Percentiles rank a stretch among this genome's conserved stretches.
Conservation (phyloP, 2,797 vertebrate species). For the Takifugu ocellatus region DNA sequence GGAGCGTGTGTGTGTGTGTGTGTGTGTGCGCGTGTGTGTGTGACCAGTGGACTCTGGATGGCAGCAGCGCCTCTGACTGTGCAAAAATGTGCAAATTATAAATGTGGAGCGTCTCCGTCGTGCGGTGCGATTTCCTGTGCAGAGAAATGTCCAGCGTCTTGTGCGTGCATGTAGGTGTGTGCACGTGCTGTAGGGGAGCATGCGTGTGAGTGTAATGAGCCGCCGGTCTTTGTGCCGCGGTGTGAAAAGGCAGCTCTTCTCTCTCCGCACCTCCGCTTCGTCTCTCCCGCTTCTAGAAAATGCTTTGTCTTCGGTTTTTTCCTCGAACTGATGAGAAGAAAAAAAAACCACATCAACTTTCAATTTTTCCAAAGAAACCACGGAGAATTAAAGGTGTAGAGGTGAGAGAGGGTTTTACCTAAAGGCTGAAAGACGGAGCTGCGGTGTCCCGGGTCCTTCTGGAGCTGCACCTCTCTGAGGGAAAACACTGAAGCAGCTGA, state of each 20-base stretch:
- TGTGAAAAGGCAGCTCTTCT: slow-evolving; percentile 30
- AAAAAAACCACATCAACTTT: neutral
- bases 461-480: slow-evolving; percentile 88
- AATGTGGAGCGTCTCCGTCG: slow-evolving; percentile 17
- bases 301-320: slow-evolving; percentile 91
- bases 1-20: too few relatives aligned
- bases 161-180: too few relatives aligned
- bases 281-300: slow-evolving; percentile 78
- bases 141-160: slow-evolving; percentile 20
- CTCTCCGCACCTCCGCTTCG: slow-evolving; percentile 10
- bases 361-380: too few relatives aligned
- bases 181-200: neutral
- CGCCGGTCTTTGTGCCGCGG: slow-evolving; percentile 12
- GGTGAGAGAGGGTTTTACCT: slow-evolving; percentile 65
- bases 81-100: neutral
- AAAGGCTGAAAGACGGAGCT: slow-evolving; percentile 88
- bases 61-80: slow-evolving; percentile 12
- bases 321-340: slow-evolving; percentile 79
- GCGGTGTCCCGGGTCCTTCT: slow-evolving; percentile 90
- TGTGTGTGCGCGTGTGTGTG: too few relatives aligned
- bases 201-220: slow-evolving; percentile 24
- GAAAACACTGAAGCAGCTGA: slow-evolving; percentile 90
- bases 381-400: neutral
- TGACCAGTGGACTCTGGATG: neutral
- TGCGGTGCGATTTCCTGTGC: slow-evolving; percentile 27